Base-by-base conservation (phyloP, 2,797 vertebrate genomes). In the Choloepus didactylus region DNA sequence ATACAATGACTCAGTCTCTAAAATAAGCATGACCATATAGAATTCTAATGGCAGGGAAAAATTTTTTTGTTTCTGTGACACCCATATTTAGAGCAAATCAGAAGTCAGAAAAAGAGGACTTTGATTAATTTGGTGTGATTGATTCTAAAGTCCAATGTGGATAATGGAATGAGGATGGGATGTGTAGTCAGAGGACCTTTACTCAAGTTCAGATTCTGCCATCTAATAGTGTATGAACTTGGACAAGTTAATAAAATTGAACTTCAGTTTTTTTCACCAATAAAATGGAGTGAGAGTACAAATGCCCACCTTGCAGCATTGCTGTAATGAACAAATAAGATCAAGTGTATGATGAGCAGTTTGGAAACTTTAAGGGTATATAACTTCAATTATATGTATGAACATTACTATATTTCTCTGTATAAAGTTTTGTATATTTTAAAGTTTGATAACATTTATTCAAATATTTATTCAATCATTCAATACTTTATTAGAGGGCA, bases 161-260 rank as follows among this genome's bases (percentile, higher is more conserved):
- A 9, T 8, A 49, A 6, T 23, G 54, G 29, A 76, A 84, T 31
- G 10, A 46, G 31, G 25, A 46, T 18, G 38, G 10, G 25, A 6
- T 59, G 3, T 66, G 11, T 25, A 9, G 27, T 18, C 49, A 14
- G 9, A 85, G 15, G 5, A 72, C 2, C 3, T 51, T 51, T 41
- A 64, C 38, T 93, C 75, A 88, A 81, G 59, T 89, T 89, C 46
- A 77, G 14, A 72, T 80, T 91, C 66, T 80, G 41, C 9, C 15
- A 73, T 9, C 6, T 8, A 27, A 19, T 29, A n/a, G n/a, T 77
- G 11, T 60, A 70, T 88, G 64, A 64, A 83, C 3, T 46, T 79
- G 31, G 6, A 51, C 4, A 91, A 91, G 38, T 27, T 44, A 69
- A 64, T 62, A 64, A 91, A 29, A 83, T 0, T 51, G 29, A 92